phyloP scores from a whole-genome alignment of 2,888 invertebrate genomes.

The Hoplodrina blanda region DNA sequence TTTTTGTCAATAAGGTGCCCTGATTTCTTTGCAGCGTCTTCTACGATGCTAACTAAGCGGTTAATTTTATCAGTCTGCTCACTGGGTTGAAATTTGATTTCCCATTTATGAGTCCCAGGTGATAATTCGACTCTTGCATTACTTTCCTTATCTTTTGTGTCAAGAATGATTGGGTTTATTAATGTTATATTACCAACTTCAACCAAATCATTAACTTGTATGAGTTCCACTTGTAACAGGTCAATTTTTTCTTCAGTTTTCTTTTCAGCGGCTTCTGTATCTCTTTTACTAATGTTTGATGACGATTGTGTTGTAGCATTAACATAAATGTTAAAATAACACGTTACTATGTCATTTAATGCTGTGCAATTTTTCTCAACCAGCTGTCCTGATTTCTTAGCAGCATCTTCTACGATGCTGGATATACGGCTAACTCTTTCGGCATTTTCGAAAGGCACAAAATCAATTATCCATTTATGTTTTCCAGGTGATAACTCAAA shows the following conservation, averaged over 20 bases:
- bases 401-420: neutral
- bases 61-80: neutral
- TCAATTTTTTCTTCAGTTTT: no score
- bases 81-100: slow-evolving; percentile 3
- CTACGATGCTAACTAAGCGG: neutral
- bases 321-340: neutral
- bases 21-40: neutral
- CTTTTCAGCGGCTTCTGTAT: no score
- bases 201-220: no score
- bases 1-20: neutral
- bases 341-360: neutral
- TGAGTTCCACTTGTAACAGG: no score
- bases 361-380: neutral
- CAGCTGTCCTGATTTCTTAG: slow-evolving; percentile 3
- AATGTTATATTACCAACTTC: neutral
- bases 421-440: neutral
- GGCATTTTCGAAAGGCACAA: neutral
- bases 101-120: slow-evolving; percentile 30
- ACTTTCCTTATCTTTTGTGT: neutral
- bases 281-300: neutral
- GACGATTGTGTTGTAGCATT: no score
- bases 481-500: neutral
- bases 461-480: slow-evolving; percentile 20
- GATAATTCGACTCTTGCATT: neutral
- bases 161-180: neutral